Base-by-base conservation (phyloP, 2,888 invertebrate genomes). In the Merodon equestris region DNA sequence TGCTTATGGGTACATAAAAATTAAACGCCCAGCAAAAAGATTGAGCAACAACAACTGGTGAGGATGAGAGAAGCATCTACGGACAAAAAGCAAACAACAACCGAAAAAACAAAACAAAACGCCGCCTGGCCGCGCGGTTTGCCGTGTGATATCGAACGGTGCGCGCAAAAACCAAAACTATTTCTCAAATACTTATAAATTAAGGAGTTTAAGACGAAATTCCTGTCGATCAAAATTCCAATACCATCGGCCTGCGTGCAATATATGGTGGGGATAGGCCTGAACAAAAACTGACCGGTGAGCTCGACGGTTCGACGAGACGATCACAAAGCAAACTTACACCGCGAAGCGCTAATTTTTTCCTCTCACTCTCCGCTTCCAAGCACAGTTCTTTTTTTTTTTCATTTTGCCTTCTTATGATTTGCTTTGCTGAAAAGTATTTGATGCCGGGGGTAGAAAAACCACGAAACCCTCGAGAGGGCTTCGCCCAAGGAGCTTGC, bases 151-250 rank as follows among this genome's bases (percentile, higher is more conserved):
- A 77, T 77, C 77, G 77, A 73, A 77, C 73, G 73, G 61, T 73
- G 61, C 40, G 13, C 44, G 57, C 82, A 85, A 84, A 84, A 83
- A 85, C 83, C 83, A 83, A 84, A 87, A 87, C 86, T 87, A 87
- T 88, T 87, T 87, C 86, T 85, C 86, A 87, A 87, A 87, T 85
- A 85, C 84, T 86, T 87, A 87, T 87, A 88, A 88, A 88, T 88
- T 87, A 88, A 88, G 85, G 86, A 87, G 86, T 88, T 88, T 88
- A 87, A 85, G 86, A 86, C 85, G 88, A 86, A 88, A 88, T 88
- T 88, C 88, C 85, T 88, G 87, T 87, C 88, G 88, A 87, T 88
- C 88, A 88, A 88, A 88, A 88, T 88, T 88, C 88, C 88, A 88
- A 88, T 88, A 88, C 88, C 88, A 79, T 79, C 79, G 63, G 45